A percentile compares a stretch with the other conserved stretches of the same genome.
phyloP scores from a whole-genome alignment of 1,140 invertebrate species.

The Zaprionus tsacasi region DNA sequence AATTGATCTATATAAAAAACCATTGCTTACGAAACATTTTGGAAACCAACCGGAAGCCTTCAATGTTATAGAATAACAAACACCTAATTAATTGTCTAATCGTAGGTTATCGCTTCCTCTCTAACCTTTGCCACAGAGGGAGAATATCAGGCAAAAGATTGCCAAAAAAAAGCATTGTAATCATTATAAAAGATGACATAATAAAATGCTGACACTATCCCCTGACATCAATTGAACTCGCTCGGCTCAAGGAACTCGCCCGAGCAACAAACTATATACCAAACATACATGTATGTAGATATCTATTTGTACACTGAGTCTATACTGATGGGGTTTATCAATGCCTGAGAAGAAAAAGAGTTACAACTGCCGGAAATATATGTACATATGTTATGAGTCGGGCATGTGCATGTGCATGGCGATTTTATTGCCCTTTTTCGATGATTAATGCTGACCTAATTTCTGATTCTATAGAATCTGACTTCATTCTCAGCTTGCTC shows the following conservation, averaged over 20 bases:
- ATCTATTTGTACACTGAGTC: background rate
- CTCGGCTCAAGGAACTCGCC: constrained; percentile 22
- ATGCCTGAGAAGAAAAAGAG: constrained; percentile 38
- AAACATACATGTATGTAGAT: background rate
- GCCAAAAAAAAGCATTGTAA: constrained; percentile 42
- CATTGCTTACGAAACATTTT: background rate
- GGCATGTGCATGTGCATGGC: background rate
- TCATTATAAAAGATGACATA: constrained; percentile 55
- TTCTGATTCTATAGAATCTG: constrained; percentile 30
- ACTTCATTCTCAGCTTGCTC: background rate
- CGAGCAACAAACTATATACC: background rate
- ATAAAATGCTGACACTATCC: constrained; percentile 17
- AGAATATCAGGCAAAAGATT: constrained; percentile 10
- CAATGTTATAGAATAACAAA: constrained; percentile 41
- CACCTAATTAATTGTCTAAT: constrained; percentile 7
- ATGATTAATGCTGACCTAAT: constrained; percentile 73
- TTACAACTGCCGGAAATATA: constrained; percentile 52
- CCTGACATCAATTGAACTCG: constrained; percentile 39
- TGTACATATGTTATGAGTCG: constrained; percentile 30
- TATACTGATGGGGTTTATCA: constrained; percentile 42
- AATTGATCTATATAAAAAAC: too few species aligned
- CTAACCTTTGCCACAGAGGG: constrained; percentile 41
- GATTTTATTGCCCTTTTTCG: constrained; percentile 19
- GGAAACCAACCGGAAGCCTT: constrained; percentile 65
- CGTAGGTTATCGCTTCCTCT: constrained; percentile 57